Evolutionary conservation across 2,888 invertebrate genomes (phyloP), one percentile per base, ranked within the genome.

Genomic region (Leucania comma): DNA sequence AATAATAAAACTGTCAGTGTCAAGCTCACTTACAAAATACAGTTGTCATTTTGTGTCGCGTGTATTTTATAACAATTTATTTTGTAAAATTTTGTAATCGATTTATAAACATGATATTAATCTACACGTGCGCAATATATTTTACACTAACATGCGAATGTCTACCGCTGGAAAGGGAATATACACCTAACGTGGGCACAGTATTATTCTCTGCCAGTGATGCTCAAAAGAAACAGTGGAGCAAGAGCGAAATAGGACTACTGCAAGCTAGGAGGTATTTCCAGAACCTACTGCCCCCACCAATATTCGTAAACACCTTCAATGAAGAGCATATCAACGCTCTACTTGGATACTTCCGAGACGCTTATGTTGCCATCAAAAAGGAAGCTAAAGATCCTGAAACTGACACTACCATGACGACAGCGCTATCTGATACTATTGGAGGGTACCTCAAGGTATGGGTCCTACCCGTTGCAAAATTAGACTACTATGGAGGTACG

Each of bases 381-480:
- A 88, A 78, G 42, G 90, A 90, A 80, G 85, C 90, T 2, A 57
- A 29, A 2, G 89, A 90, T 64, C 35, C 75, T 8, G 86, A 87
- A 74, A 71, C 86, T 2, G 85, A 89, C 29, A 85, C 76, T 9
- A 86, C 93, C 1, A 82, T 95, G 87, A 91, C 90, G 8, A 83
- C 85, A 68, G 95, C 96, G 1, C 88, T 96, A 0, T 96, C 96
- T 9, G 96, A 96, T 80, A 92, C 91, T 56, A 82, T 96, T 81
- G 97, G 97, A 51, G 97, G 97, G 20, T 97, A 97, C 85, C 89
- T 97, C 32, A 96, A 97, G 84, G 93, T 95, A 58, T 96, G 96
- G 88, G 93, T 97, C 14, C 85, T 97, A 17, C 97, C 97, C 0
- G 89, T 96, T 0, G 96, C 97, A 0, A 97, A 96, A 84, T 94